Conservation (phyloP, 2,797 vertebrate genomes). For the Manis javanica region DNA sequence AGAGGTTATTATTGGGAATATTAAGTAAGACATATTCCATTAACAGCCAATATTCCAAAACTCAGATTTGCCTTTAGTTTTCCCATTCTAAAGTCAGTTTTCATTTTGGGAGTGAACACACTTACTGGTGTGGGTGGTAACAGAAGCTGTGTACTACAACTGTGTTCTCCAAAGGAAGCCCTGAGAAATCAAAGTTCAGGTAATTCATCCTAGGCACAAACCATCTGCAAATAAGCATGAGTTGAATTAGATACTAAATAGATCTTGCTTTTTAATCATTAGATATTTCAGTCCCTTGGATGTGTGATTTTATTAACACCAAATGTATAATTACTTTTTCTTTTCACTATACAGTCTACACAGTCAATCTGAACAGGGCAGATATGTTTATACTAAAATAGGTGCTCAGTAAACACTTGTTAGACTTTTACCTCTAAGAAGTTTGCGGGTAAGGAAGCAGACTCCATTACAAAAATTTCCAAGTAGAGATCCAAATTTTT, state of each 20-base stretch:
- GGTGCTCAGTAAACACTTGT: background rate
- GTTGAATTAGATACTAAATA: background rate
- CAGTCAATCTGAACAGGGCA: background rate
- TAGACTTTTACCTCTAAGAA: conserved; percentile 22
- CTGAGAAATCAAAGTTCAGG: conserved; percentile 33
- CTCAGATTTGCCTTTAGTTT: conserved; percentile 1
- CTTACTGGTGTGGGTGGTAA: background rate
- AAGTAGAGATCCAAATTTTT: background rate
- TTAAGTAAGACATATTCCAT: background rate
- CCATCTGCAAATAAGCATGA: conserved; percentile 41
- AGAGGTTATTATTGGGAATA: background rate
- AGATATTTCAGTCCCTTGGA: conserved; percentile 1
- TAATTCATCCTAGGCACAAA: background rate
- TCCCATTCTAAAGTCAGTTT: conserved; percentile 2
- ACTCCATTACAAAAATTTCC: conserved; percentile 27
- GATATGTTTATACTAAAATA: conserved; percentile 24
- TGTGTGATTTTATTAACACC: background rate
- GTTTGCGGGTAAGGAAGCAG: background rate
- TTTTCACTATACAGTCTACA: background rate
- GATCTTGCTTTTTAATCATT: background rate
- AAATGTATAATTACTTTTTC: conserved; percentile 33
- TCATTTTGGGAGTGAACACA: background rate
- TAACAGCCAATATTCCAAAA: conserved; percentile 8
- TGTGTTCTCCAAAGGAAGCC: background rate
- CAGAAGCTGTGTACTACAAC: background rate